Base-by-base conservation (phyloP, 1,140 invertebrate genomes). In the Caenorhabditis inopinata region DNA sequence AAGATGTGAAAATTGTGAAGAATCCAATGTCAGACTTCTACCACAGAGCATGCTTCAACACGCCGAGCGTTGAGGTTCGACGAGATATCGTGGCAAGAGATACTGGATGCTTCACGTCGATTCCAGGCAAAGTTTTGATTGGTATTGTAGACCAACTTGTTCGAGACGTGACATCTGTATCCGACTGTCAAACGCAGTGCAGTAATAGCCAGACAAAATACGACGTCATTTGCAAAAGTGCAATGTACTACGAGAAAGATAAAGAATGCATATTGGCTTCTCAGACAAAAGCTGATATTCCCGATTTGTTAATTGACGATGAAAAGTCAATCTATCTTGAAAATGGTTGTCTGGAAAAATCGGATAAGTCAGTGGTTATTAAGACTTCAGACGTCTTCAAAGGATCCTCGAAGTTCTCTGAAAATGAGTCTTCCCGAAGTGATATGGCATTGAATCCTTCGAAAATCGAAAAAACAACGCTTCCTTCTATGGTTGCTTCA, bases 191-290 rank as follows among this genome's bases (percentile, higher is more conserved):
- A 23, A 27, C 23, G 23, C 62, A 73, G 12, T 82, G 81, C 51
- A 45, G 38, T 14, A 82, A 74, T 35, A 38, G 68, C 14, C 47
- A 81, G 27, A 45, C 77, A 18, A 68, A 47, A 48, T 53, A 38
- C 25, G 81, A 58, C 45, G 51, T 48, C 1, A 38, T 42, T 1
- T 82, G 81, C 47, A 82, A 82, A 47, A 79, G 76, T 78, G 81
- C 27, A 80, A 74, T 74, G 68, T 49, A 42, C 18, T 49, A 45
- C 45, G 53, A 46, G n/a, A 48, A 49, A 58, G 53, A 62, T 32
- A 48, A 82, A 75, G 81, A 82, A 58, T 82, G 81, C 38, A 82
- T 82, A 25, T 27, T 82, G 27, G 81, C 81, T 53, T 74, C 81
- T 11, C 81, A 82, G 32, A 75, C 62, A 7, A 48, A 75, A n/a